Percentiles rank a stretch among this genome's conserved stretches.
Evolutionary conservation across 2,888 invertebrate species (phyloP).

Genomic region (Thysanoteuthis rhombus): DNA sequence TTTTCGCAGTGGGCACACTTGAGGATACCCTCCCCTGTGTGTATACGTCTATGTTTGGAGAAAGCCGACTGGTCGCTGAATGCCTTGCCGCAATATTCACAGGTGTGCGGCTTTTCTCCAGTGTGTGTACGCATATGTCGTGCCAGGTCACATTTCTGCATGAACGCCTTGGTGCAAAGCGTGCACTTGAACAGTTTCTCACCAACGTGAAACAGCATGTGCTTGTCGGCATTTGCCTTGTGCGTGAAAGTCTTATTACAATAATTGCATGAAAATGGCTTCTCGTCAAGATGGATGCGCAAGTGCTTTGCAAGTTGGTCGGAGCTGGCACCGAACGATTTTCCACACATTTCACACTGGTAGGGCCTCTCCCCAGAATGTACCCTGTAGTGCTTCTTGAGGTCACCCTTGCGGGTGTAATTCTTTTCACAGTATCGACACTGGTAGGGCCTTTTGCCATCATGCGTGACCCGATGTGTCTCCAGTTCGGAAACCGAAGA

Average conservation of each 20-base stretch:
- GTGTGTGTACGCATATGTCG: constrained; percentile 27
- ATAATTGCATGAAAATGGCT: constrained; percentile 20
- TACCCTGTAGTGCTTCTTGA: not conserved
- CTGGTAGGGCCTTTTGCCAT: constrained; percentile 24
- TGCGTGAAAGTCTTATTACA: constrained; percentile 27
- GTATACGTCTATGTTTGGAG: constrained; percentile 22
- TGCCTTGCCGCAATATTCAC: constrained; percentile 24
- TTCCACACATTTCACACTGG: constrained; percentile 25
- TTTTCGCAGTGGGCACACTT: constrained; percentile 23
- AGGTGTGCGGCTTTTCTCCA: constrained; percentile 22
- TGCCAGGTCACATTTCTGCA: constrained; percentile 22
- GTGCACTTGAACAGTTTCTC: constrained; percentile 21
- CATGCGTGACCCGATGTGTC: constrained; percentile 1
- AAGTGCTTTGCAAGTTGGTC: constrained; percentile 20
- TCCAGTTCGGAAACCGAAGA: not conserved
- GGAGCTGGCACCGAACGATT: constrained; percentile 18
- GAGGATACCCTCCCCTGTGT: constrained; percentile 25
- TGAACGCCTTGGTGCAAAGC: constrained; percentile 24
- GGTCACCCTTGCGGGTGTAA: constrained; percentile 24
- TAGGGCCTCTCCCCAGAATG: constrained; percentile 13
- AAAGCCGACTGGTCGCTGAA: constrained; percentile 26
- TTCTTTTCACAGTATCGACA: constrained; percentile 27
- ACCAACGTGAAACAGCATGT: constrained; percentile 24
- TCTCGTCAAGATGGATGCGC: constrained; percentile 23
- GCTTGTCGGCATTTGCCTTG: constrained; percentile 27